phyloP scores from a whole-genome alignment of 2,113 vertebrate species.

The Heterochromis multidens region DNA sequence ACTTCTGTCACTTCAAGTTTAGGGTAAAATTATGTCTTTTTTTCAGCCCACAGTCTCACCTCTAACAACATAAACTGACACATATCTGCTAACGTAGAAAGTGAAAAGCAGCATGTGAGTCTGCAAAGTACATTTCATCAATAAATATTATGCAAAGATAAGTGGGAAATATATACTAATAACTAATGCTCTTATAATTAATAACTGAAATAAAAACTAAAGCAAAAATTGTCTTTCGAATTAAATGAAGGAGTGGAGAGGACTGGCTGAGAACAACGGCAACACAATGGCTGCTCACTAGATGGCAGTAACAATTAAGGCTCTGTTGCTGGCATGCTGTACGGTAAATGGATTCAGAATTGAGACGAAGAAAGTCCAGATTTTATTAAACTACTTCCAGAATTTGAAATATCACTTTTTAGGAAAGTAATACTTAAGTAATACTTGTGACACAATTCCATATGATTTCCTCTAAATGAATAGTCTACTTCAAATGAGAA shows the following conservation, averaged over 20 bases:
- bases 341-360: neutral
- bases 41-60: fast-evolving
- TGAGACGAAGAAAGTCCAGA: neutral
- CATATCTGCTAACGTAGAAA: neutral
- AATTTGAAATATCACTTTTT: neutral
- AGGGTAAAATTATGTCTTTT: neutral
- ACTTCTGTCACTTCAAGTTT: neutral
- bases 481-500: neutral
- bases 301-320: conserved; percentile 51
- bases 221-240: neutral
- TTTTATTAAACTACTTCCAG: neutral
- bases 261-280: neutral
- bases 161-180: neutral
- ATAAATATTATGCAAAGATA: neutral
- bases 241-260: neutral
- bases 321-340: neutral
- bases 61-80: neutral
- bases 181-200: neutral
- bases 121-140: neutral
- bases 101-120: neutral
- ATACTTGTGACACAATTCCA: neutral
- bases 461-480: neutral
- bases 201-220: neutral
- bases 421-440: neutral
- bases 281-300: conserved; percentile 19